Percentiles rank a stretch among this genome's conserved stretches.
phyloP scores from a whole-genome alignment of 2,113 vertebrate genomes.

The Hippocampus comes region DNA sequence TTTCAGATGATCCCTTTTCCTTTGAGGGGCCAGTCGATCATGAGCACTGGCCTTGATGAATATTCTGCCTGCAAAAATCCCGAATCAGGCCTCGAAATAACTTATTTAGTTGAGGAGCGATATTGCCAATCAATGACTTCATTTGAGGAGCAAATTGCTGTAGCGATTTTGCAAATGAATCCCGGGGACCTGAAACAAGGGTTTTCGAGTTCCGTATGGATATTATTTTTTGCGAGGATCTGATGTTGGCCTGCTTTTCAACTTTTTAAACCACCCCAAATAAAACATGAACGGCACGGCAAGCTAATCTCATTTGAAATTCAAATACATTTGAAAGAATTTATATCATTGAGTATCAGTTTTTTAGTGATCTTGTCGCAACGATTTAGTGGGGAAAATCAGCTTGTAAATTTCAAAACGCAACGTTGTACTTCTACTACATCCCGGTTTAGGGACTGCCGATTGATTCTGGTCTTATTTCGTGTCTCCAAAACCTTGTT shows the following conservation, averaged over 20 bases:
- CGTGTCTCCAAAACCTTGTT: constrained; percentile 15
- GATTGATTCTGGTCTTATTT: constrained; percentile 8
- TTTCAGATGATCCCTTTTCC: constrained; percentile 47
- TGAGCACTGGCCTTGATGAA: constrained; percentile 32
- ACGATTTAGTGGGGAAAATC: background rate
- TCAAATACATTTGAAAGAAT: too few species aligned
- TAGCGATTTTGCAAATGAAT: too few species aligned
- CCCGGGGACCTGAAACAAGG: too few species aligned
- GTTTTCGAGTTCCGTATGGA: too few species aligned
- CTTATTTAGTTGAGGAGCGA: too few species aligned
- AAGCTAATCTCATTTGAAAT: too few species aligned
- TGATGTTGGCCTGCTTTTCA: constrained; percentile 2
- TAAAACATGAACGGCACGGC: background rate
- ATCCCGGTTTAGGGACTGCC: constrained; percentile 15
- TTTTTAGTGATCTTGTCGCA: background rate
- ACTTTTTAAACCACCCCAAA: background rate
- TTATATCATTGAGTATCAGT: too few species aligned
- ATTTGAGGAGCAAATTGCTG: too few species aligned
- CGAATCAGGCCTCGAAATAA: background rate
- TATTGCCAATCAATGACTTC: too few species aligned
- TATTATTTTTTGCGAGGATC: background rate
- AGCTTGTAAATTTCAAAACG: background rate
- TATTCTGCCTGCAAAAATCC: constrained; percentile 27
- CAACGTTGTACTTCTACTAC: constrained; percentile 30
- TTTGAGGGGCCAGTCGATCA: constrained; percentile 42